Percentiles rank a stretch among this genome's conserved stretches.
phyloP scores from a whole-genome alignment of 2,797 vertebrate genomes.

The Podargus strigoides region DNA sequence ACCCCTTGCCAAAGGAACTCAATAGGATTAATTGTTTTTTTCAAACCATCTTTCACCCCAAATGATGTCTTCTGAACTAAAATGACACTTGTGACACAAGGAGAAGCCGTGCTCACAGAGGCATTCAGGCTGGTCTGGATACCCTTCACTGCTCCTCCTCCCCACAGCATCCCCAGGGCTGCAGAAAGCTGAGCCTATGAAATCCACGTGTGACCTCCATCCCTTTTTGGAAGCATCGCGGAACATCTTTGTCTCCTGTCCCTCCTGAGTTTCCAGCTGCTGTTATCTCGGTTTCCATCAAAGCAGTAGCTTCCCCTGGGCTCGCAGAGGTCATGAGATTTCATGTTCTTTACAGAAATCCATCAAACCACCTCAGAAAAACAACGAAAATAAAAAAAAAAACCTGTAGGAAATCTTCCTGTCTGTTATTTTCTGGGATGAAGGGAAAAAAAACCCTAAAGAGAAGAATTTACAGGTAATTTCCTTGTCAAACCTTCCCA shows the following conservation, averaged over 20 bases:
- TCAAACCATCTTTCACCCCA: neutral
- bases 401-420: constrained; percentile 10
- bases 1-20: neutral
- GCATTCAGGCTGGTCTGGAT: accelerated
- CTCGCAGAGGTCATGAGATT: neutral
- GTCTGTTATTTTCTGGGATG: neutral
- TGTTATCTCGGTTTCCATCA: neutral
- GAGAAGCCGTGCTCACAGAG: accelerated
- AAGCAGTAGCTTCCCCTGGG: neutral
- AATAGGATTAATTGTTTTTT: neutral
- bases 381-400: neutral
- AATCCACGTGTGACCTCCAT: neutral
- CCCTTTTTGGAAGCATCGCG: neutral
- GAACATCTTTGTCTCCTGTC: neutral
- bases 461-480: constrained; percentile 60
- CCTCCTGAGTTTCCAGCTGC: neutral
- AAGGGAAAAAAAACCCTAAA: neutral
- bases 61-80: neutral
- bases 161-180: accelerated
- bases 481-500: constrained; percentile 68
- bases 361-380: neutral
- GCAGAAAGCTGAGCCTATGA: neutral
- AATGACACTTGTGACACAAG: neutral
- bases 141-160: neutral
- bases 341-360: neutral